Evolutionary conservation across 2,888 invertebrate genomes (phyloP), one percentile per base, ranked within the genome.

Genomic region (Cacoxenus indagator): DNA sequence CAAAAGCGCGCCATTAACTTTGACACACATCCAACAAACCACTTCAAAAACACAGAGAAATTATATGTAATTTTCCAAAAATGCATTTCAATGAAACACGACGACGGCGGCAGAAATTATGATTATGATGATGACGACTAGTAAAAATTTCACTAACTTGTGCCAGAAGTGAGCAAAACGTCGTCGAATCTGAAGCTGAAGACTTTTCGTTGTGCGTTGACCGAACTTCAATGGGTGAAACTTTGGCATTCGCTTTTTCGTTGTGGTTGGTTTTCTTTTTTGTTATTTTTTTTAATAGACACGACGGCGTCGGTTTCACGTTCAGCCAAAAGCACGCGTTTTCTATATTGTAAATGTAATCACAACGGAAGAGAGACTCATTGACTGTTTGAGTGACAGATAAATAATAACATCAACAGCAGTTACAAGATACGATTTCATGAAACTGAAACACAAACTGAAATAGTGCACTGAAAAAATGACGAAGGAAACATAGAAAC

Each of bases 271-370:
- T 46, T 45, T 62, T 62, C 43, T 45, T 64, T 64, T 64, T 48
- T 59, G 45, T 11, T 2, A 3, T 45, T 26, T 65, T 57, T 59
- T 57, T 57, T 65, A 6, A 19, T 51, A 80, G 82, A 83, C 82
- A 83, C 76, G 76, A 71, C 71, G 79, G 82, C 79, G 77, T 67
- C 81, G 71, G 46, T n/a, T n/a, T n/a, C n/a, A n/a, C n/a, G n/a
- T n/a, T n/a, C n/a, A n/a, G n/a, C n/a, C 65, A 2, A 37, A 37
- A 8, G 37, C 37, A 37, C 31, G 4, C 31, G 31, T 31, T 48
- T 51, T 51, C 48, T 19, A 51, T 51, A 19, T 51, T 19, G n/a
- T n/a, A 51, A 54, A 62, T 31, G 27, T 66, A 24, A 26, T 59
- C 59, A 48, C 37, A 59, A 51, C 67, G 65, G 31, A 19, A 22